Evolutionary conservation across 2,797 vertebrate genomes (phyloP).

Genomic region (Hippoglossus hippoglossus): DNA sequence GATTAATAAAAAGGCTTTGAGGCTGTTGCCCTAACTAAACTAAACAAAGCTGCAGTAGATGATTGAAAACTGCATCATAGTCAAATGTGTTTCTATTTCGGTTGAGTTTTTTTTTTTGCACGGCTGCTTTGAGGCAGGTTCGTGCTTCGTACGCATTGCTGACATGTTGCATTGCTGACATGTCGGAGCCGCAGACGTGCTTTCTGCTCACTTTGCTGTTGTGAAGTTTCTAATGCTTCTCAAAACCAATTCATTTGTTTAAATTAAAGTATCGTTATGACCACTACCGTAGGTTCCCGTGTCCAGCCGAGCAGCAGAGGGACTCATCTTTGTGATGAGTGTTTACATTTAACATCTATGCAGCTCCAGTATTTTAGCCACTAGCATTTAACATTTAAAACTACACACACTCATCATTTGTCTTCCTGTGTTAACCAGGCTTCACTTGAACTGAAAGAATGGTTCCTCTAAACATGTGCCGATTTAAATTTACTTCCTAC

Average conservation of each 20-base stretch:
- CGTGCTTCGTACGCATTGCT: conserved; percentile 24
- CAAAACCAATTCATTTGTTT: not conserved
- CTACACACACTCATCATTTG: not conserved
- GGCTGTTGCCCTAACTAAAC: not conserved
- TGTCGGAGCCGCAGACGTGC: not conserved
- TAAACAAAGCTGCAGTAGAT: conserved; percentile 6
- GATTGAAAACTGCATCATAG: not conserved
- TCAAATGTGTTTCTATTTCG: conserved; percentile 15
- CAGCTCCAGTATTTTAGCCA: too few species aligned
- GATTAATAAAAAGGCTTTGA: not conserved
- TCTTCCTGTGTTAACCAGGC: not conserved
- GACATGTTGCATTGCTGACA: conserved; percentile 18
- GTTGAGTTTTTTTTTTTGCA: not conserved
- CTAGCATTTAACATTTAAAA: too few species aligned
- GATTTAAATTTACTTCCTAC: too few species aligned
- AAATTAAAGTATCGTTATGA: too few species aligned
- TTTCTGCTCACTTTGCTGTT: not conserved
- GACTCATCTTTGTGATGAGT: too few species aligned
- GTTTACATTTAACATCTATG: too few species aligned
- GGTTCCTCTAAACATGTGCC: not conserved
- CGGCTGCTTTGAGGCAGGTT: not conserved
- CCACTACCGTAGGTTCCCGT: too few species aligned
- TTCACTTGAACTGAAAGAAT: not conserved
- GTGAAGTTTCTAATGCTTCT: not conserved
- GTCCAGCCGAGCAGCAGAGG: too few species aligned